These are phyloP conservation scores for Eretmocerus hayati DNA, from an alignment of 2,888 invertebrate genomes.

Conservation along the genomic window DNA sequence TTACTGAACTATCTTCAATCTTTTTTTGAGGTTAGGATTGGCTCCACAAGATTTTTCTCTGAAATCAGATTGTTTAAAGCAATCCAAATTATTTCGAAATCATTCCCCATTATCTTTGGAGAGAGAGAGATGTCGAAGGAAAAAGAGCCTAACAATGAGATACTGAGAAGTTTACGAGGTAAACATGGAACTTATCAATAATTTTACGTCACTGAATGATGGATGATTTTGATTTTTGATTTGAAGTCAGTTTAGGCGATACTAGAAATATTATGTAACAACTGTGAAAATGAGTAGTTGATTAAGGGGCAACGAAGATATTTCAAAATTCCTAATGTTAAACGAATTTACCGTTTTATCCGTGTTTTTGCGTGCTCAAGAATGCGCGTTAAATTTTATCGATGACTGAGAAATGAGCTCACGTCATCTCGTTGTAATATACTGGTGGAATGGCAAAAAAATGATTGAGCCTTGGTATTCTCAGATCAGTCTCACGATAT, in stretches of 20 bases:
- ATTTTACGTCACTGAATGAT: not conserved
- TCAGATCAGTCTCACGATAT: too few relatives aligned
- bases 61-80: too few relatives aligned
- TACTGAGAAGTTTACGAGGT: not conserved
- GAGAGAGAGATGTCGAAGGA: not conserved
- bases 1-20: too few relatives aligned
- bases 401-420: not conserved
- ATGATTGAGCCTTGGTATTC: slow-evolving; percentile 1
- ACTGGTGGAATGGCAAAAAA: slow-evolving; percentile 2
- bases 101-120: too few relatives aligned
- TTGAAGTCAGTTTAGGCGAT: too few relatives aligned
- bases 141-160: not conserved
- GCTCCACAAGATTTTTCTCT: too few relatives aligned
- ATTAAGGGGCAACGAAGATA: slow-evolving; percentile 2
- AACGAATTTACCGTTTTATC: slow-evolving; percentile 20
- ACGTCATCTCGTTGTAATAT: slow-evolving; percentile 17
- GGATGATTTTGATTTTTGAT: too few relatives aligned
- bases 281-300: slow-evolving; percentile 1
- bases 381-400: slow-evolving; percentile 18
- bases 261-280: not conserved
- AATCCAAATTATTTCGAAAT: too few relatives aligned
- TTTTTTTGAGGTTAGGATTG: too few relatives aligned
- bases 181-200: too few relatives aligned
- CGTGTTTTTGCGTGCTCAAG: slow-evolving; percentile 16
- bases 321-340: slow-evolving; percentile 22